Evolutionary conservation across 2,797 vertebrate species (phyloP).

Genomic region (Melanotaenia pygmaea): DNA sequence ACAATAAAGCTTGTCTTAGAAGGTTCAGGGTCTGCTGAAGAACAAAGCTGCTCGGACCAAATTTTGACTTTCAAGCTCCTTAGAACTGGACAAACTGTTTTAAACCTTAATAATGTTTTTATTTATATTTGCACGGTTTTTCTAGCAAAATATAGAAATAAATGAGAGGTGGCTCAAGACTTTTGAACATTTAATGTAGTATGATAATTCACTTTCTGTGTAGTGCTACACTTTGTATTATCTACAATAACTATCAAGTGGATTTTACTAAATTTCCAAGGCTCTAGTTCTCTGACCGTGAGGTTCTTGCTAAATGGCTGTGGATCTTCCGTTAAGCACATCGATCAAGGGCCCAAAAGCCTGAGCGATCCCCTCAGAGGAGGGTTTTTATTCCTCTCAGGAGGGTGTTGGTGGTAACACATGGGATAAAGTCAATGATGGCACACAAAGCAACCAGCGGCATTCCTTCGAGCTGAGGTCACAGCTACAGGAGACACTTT

Average conservation of each 20-base stretch:
- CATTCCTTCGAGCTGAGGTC: slow-evolving; percentile 80
- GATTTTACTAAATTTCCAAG: slow-evolving; percentile 1
- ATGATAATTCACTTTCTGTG: background rate
- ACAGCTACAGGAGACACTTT: slow-evolving; percentile 73
- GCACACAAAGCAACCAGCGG: slow-evolving; percentile 74
- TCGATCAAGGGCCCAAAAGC: slow-evolving; percentile 63
- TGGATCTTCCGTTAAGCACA: slow-evolving; percentile 49
- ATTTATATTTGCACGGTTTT: background rate
- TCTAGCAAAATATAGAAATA: too few species aligned
- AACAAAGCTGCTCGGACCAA: background rate
- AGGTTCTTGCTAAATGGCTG: slow-evolving; percentile 31
- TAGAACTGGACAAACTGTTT: background rate
- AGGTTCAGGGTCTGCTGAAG: background rate
- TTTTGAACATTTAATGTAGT: background rate
- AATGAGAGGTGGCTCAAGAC: background rate
- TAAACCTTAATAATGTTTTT: too few species aligned
- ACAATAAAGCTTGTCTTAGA: background rate
- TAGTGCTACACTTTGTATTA: background rate
- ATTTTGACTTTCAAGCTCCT: too few species aligned
- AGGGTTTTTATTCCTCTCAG: slow-evolving; percentile 71
- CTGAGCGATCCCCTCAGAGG: slow-evolving; percentile 51
- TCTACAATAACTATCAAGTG: background rate
- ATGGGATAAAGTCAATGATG: slow-evolving; percentile 71
- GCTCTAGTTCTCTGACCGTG: slow-evolving; percentile 24
- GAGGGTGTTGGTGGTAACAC: slow-evolving; percentile 74